phyloP scores from a whole-genome alignment of 2,113 vertebrate species.

The Lutjanus erythropterus region DNA sequence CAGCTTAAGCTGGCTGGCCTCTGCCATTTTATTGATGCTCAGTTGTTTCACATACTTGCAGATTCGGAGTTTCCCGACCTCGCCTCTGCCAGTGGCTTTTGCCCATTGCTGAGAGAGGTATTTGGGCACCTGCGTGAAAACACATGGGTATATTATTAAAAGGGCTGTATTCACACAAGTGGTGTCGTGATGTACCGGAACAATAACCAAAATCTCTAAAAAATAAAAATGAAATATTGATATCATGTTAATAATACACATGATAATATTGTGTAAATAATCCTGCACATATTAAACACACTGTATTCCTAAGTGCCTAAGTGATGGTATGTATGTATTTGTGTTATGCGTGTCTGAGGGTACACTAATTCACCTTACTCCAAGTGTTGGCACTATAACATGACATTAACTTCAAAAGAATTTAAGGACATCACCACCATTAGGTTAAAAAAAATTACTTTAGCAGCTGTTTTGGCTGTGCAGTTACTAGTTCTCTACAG shows the following conservation, averaged over 20 bases:
- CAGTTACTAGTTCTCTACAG: neutral
- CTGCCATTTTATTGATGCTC: neutral
- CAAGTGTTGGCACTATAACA: neutral
- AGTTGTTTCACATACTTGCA: slow-evolving; percentile 89
- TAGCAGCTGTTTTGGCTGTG: neutral
- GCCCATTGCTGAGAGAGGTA: slow-evolving; percentile 94
- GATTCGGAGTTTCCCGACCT: slow-evolving; percentile 96
- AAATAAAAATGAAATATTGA: too few species aligned
- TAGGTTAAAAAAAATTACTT: neutral
- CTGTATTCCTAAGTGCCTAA: too few species aligned
- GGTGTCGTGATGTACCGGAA: too few species aligned
- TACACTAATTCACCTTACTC: neutral
- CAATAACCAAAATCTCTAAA: too few species aligned
- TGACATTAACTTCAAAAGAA: neutral
- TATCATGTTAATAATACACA: too few species aligned
- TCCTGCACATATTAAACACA: too few species aligned
- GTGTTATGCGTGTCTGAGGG: neutral
- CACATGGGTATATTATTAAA: neutral
- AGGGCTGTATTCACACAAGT: neutral
- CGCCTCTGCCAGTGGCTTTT: slow-evolving; percentile 95
- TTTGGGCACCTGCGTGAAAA: slow-evolving; percentile 82
- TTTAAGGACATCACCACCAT: neutral
- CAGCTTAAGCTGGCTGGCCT: too few species aligned
- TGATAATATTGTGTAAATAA: too few species aligned
- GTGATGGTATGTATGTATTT: neutral